Evolutionary conservation across 2,113 vertebrate genomes (phyloP), one percentile per base, ranked within the genome.

Genomic region (Chamaetylas fuelleborni): DNA sequence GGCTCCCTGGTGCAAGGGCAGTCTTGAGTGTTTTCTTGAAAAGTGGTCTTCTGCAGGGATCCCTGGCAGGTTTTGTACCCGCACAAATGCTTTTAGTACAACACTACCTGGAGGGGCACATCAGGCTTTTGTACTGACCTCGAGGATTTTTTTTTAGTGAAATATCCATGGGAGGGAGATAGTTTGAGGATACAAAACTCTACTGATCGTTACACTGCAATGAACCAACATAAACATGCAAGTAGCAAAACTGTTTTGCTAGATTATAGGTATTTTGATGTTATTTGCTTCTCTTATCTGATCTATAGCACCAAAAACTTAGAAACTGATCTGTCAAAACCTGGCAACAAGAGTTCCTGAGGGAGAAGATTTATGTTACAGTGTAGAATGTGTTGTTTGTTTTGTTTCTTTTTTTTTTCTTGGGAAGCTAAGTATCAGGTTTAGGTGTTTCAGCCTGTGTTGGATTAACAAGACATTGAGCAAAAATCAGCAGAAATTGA

Each of bases 161-260:
- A 72, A 61, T 25, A 69, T 16, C 11, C 1, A 4, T 12, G 9
- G 25, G 19, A 47, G 14, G 34, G 23, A 66, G 11, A 5, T 8
- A n/a, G 9, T 64, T 24, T 28, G 42, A 11, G 18, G 56, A 47
- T 31, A 19, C 4, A 31, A 51, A 90, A 29, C 38, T 58, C 28
- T 2, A 5, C 16, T 84, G 15, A 40, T 62, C 0, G 0, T 56
- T 79, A 26, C 11, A 7, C 8, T 61, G 11, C 28, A 31, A 34
- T 23, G 50, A 71, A 54, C 12, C 26, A n/a, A 34, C 2, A 1
- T 43, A 58, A 82, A 42, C 6, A 1, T 34, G 47, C 13, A 40
- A 34, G 28, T 13, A 82, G 28, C 11, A 80, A 45, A 64, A 26
- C 6, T 64, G 0, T 54, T 93, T 70, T 77, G 42, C 8, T 58